Base-by-base conservation (phyloP, 2,113 vertebrate species). In the Oncorhynchus mykiss region DNA sequence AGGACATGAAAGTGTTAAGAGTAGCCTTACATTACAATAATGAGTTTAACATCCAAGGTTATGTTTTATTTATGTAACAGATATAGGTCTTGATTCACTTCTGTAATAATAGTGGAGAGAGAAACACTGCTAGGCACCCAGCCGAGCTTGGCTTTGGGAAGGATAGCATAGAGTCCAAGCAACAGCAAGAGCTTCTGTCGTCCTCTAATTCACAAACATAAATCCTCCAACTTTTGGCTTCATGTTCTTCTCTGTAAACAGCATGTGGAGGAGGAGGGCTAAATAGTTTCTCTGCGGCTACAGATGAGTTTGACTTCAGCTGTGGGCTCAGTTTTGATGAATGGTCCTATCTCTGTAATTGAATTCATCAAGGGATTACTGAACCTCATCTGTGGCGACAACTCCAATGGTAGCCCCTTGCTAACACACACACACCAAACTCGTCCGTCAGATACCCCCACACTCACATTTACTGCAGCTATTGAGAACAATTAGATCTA, bases 321-420 rank as follows among this genome's bases (percentile, higher is more conserved):
- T 59, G 64, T 0, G 48, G 59, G 75, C 84, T 77, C 67, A 4
- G 34, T 22, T 65, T 60, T 82, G 81, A 89, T 84, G 65, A 79
- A 81, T 67, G 71, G 78, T 71, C 77, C 77, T 62, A 77, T 82
- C 82, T 77, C 80, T 73, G 74, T 82, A 88, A 86, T 86, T 87
- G 65, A 85, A 91, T 88, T 87, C 74, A 88, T 88, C 88, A 88
- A 81, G 80, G 82, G 78, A 83, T 79, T 80, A 86, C 80, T 74
- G 75, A 83, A 83, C 71, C 76, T 79, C 86, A 78, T 83, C 84
- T 85, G 82, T 73, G 74, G 81, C 76, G 72, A 84, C 83, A 29
- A 80, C 78, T 81, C 85, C 78, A 82, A 59, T 48, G 75, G 80
- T 70, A 72, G 27, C 31, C 76, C 64, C 14, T 66, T 49, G 20